phyloP scores from a whole-genome alignment of 2,888 invertebrate species.

The Acleris sparsana region DNA sequence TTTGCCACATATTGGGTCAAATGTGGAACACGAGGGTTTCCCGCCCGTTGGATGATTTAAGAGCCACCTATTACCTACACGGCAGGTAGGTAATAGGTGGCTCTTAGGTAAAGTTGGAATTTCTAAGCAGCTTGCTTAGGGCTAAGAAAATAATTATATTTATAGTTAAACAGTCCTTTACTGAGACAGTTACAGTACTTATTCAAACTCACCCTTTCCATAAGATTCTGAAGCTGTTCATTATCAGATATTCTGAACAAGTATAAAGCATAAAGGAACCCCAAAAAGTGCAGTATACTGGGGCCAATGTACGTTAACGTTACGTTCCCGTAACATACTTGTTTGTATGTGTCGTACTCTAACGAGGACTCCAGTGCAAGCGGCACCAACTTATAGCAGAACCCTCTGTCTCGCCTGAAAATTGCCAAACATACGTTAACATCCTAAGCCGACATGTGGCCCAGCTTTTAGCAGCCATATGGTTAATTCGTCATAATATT shows the following conservation, averaged over 20 bases:
- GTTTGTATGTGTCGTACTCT: conserved; percentile 79
- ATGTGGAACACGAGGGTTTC: no score
- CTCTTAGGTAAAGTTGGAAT: no score
- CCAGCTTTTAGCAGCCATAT: no score
- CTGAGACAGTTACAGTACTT: no score
- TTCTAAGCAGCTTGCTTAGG: no score
- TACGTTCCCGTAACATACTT: conserved; percentile 88
- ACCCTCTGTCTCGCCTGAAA: conserved; percentile 88
- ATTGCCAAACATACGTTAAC: not conserved
- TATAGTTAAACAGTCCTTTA: no score
- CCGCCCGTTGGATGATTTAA: no score
- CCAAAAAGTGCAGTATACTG: conserved; percentile 87
- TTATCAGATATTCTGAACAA: conserved; percentile 90
- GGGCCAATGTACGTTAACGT: conserved; percentile 90
- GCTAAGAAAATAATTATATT: no score
- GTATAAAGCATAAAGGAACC: conserved; percentile 89
- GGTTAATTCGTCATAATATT: not conserved
- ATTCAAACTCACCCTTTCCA: conserved; percentile 86
- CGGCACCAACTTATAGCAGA: conserved; percentile 84
- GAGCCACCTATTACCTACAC: no score
- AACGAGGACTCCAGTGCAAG: conserved; percentile 68
- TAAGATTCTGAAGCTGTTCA: conserved; percentile 91
- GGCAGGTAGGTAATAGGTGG: no score
- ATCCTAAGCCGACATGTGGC: no score
- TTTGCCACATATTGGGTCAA: no score